Evolutionary conservation across 92 coral and sea anemone species (phyloP), one percentile per base, ranked within the genome.

Genomic region (Desmophyllum pertusum): DNA sequence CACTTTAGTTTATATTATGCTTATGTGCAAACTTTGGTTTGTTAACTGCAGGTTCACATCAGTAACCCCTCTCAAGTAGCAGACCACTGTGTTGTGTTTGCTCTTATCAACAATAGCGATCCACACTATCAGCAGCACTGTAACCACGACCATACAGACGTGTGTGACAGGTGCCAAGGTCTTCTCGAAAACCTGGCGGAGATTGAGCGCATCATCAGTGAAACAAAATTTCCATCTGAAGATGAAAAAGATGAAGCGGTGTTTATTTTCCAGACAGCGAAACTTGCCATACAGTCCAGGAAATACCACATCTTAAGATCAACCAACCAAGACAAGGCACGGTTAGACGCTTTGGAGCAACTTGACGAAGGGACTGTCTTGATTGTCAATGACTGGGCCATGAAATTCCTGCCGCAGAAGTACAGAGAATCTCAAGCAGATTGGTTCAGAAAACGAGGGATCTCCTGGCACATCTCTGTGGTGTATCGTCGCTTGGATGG

Each of bases 381-480:
- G 31, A 18, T 80, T 3, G 52, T 80, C 10, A 80, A 80, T 65
- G 74, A 69, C 48, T 69, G 74, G 46, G 74, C 74, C 29, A 69
- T 69, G 74, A 69, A 69, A 29, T 69, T 39, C 17, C 45, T 78
- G 27, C 70, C 70, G 10, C 64, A 66, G 43, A 29, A 25, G 23
- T 78, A 78, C 59, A 25, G 85, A 36, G 85, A 80, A 73, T 80
- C 85, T 10, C 65, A 80, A 79, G 18, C 76, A 5, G 78, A 80
- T 45, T 78, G 83, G 68, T 78, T 55, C 65, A 77, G 83, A 5
- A 78, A 78, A 33, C 29, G 65, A 27, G 39, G 85, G 8, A 57
- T 78, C 7, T 78, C 83, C 7, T 78, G 83, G 83, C 83, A 78
- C 36, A 74, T 73, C 10, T 86, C 86, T 38, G 90, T 72, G 25